Percentiles rank a stretch among this genome's conserved stretches.
Evolutionary conservation across 2,797 vertebrate species (phyloP).

Genomic region (Clarias platycephalus): DNA sequence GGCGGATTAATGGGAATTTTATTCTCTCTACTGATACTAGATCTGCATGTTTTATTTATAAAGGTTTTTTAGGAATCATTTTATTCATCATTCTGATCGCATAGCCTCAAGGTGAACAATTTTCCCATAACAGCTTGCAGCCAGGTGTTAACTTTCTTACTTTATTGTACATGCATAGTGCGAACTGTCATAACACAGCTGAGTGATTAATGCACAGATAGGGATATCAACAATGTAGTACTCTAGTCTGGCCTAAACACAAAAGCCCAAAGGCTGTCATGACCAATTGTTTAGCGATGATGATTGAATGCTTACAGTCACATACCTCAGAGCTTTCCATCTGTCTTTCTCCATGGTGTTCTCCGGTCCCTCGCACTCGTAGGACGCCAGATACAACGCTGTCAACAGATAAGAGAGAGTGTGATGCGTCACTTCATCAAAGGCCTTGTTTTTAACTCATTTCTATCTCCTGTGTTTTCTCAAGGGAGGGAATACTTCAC

Average conservation of each 20-base stretch:
- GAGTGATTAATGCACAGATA: conserved; percentile 1
- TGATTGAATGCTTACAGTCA: conserved; percentile 52
- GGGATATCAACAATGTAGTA: neutral
- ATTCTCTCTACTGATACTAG: neutral
- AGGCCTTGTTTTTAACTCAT: conserved; percentile 33
- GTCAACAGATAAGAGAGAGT: conserved; percentile 50
- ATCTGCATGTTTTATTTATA: neutral
- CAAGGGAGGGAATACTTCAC: conserved; percentile 28
- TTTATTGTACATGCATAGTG: neutral
- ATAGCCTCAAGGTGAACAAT: neutral
- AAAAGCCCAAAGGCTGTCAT: conserved; percentile 4
- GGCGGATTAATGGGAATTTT: neutral
- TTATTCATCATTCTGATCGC: neutral
- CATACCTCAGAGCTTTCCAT: conserved; percentile 93
- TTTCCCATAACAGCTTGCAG: neutral
- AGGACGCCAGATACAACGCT: conserved; percentile 92
- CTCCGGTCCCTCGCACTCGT: conserved; percentile 92
- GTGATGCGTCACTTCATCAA: conserved; percentile 20
- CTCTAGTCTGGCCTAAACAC: conserved; percentile 4
- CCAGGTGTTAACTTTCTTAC: neutral
- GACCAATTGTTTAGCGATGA: conserved; percentile 37
- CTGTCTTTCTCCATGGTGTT: conserved; percentile 94
- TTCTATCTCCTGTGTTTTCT: conserved; percentile 23
- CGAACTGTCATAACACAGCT: neutral
- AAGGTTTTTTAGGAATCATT: neutral